Conservation (phyloP, 2,888 invertebrate genomes). For the Meta bourneti region DNA sequence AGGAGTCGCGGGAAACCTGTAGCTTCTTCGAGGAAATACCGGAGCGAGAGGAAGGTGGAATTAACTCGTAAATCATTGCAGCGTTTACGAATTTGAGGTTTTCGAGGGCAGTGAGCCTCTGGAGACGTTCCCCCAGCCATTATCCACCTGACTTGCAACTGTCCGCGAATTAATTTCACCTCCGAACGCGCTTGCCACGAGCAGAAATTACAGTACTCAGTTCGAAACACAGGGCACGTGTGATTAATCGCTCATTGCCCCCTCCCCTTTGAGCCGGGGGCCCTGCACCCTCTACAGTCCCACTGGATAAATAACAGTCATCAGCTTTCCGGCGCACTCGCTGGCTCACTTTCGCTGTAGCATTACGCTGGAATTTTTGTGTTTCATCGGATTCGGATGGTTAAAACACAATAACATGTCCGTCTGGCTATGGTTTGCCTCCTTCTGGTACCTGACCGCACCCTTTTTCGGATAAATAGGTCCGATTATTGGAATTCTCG, state of each 20-base stretch:
- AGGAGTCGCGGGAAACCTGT: too few species aligned
- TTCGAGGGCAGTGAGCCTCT: not conserved
- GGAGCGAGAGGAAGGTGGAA: slow-evolving; percentile 8
- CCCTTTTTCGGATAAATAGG: too few species aligned
- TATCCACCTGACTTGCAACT: slow-evolving; percentile 59
- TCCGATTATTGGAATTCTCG: too few species aligned
- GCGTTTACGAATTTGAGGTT: slow-evolving; percentile 39
- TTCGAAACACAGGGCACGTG: slow-evolving; percentile 38
- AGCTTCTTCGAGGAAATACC: not conserved
- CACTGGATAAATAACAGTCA: slow-evolving; percentile 46
- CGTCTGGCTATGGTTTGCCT: too few species aligned
- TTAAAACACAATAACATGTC: too few species aligned
- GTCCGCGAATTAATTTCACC: slow-evolving; percentile 66
- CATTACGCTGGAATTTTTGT: too few species aligned
- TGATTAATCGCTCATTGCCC: slow-evolving; percentile 54
- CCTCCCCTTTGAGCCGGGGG: not conserved
- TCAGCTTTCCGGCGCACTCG: slow-evolving; percentile 8
- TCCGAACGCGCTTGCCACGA: slow-evolving; percentile 44
- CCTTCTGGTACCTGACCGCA: too few species aligned
- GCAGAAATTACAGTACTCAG: slow-evolving; percentile 54
- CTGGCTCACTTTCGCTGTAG: slow-evolving; percentile 9
- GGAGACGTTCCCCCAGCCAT: slow-evolving; percentile 17
- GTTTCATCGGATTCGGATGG: too few species aligned
- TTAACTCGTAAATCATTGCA: slow-evolving; percentile 49
- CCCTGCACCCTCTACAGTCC: slow-evolving; percentile 6